These are phyloP conservation scores for Heliocidaris erythrogramma DNA, from an alignment of 35 echinoderm and acorn worm genomes.

Conservation along the genomic window DNA sequence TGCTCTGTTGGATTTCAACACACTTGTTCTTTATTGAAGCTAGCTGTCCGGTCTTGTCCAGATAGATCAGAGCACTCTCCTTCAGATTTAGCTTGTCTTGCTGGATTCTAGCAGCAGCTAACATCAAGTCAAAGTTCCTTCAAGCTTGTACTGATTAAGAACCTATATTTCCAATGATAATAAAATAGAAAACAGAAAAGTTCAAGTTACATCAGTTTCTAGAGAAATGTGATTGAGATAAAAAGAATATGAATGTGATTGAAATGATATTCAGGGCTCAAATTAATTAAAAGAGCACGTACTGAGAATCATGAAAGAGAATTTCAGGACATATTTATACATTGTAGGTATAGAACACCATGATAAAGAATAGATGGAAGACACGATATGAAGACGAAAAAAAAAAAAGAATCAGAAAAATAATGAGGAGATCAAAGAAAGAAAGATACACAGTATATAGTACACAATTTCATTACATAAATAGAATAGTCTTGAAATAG, in stretches of 20 bases:
- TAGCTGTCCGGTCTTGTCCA: slow-evolving; percentile 22
- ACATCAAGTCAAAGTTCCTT: slow-evolving; percentile 33
- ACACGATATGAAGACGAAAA: too few species aligned
- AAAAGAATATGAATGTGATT: background rate
- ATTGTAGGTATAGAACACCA: too few species aligned
- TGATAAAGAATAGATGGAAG: too few species aligned
- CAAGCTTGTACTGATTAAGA: background rate
- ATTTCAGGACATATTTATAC: too few species aligned
- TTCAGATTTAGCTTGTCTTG: slow-evolving; percentile 26
- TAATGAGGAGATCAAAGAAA: too few species aligned
- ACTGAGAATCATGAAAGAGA: too few species aligned
- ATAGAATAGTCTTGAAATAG: too few species aligned
- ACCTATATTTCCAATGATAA: background rate
- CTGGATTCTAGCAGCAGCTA: slow-evolving; percentile 31
- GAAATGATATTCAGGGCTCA: background rate
- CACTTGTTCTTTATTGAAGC: slow-evolving; percentile 27
- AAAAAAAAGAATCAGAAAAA: too few species aligned
- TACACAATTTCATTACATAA: too few species aligned
- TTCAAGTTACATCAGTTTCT: background rate
- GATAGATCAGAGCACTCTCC: slow-evolving; percentile 28
- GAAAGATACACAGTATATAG: too few species aligned
- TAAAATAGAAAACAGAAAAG: background rate
- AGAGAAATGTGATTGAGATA: background rate
- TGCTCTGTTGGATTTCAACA: slow-evolving; percentile 12
- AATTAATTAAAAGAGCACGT: too few species aligned